Evolutionary conservation across 35 echinoderm and acorn worm species (phyloP), one percentile per base, ranked within the genome.

Genomic region (Amphiura filiformis): DNA sequence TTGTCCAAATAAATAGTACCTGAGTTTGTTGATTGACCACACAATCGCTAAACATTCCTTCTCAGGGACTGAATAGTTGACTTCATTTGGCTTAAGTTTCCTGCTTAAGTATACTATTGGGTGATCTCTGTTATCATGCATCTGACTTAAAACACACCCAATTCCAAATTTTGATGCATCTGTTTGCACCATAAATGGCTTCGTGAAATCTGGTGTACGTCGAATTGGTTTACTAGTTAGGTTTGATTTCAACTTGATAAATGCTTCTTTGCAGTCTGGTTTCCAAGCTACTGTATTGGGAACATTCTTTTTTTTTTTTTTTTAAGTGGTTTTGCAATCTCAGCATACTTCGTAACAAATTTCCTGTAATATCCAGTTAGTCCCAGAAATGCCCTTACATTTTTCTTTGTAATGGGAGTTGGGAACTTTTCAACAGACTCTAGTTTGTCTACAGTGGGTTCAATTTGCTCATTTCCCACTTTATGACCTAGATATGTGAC

Each of bases 361-460:
- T 47, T 57, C 28, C 33, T 36, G 34, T 57, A 41, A 32, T 39
- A 94, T 14, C 80, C 84, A 17, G 61, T 56, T 14, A 91, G 39
- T 38, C 93, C 93, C 31, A 94, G 39, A 57, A 89, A 90, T 44
- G 87, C 81, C 57, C 79, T 88, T 0, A 77, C 64, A 39, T 93
- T 76, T 32, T 84, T 93, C 52, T 87, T 92, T 15, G 80, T 93
- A 36, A 81, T 36, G 0, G 91, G 86, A 37, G 32, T 76, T 38
- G 86, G 61, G 31, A 36, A 82, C 75, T 38, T 33, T 26, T 33
- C 39, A 12, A 64, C 77, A 38, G 34, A 41, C 79, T 49, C 82
- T 61, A 70, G 38, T 76, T 37, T 90, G 37, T 70, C 61, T 30
- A 70, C 1, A 2, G 26, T 70, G 28, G 61, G 61, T 34, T 86